phyloP scores from a whole-genome alignment of 2,113 vertebrate species.

The Hippotragus niger region DNA sequence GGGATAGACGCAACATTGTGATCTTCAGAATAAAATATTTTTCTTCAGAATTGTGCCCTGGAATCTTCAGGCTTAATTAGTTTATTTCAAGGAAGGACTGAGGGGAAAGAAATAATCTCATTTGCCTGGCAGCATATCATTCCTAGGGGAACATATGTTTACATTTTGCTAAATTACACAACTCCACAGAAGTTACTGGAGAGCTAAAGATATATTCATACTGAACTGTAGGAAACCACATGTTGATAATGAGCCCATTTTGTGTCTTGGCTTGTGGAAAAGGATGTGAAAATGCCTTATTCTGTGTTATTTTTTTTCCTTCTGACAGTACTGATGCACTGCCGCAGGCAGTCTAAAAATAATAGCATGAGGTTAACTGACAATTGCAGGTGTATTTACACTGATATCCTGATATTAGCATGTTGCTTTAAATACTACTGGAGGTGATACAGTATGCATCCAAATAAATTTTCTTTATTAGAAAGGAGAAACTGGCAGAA shows the following conservation, averaged over 20 bases:
- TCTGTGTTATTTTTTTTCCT: constrained; percentile 73
- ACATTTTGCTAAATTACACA: constrained; percentile 73
- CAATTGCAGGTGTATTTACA: constrained; percentile 86
- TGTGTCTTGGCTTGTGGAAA: constrained; percentile 76
- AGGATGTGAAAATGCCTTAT: constrained; percentile 78
- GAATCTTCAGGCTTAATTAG: constrained; percentile 46
- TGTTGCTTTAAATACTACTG: constrained; percentile 77
- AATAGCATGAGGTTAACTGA: constrained; percentile 85
- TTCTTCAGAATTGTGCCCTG: background rate
- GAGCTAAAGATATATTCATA: constrained; percentile 73
- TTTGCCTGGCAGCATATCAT: constrained; percentile 58
- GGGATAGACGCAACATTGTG: background rate
- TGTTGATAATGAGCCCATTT: constrained; percentile 83
- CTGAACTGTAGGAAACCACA: constrained; percentile 77
- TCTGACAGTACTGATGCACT: constrained; percentile 82
- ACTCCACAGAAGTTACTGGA: constrained; percentile 45
- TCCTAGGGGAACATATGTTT: constrained; percentile 75
- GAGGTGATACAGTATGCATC: constrained; percentile 65
- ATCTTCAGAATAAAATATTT: background rate
- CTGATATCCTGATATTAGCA: constrained; percentile 81
- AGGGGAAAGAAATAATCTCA: background rate
- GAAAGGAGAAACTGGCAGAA: constrained; percentile 61
- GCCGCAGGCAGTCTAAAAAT: constrained; percentile 83
- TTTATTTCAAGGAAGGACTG: constrained; percentile 37
- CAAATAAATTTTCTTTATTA: constrained; percentile 75